Conservation (phyloP, 2,797 vertebrate genomes). For the Champsocephalus esox region DNA sequence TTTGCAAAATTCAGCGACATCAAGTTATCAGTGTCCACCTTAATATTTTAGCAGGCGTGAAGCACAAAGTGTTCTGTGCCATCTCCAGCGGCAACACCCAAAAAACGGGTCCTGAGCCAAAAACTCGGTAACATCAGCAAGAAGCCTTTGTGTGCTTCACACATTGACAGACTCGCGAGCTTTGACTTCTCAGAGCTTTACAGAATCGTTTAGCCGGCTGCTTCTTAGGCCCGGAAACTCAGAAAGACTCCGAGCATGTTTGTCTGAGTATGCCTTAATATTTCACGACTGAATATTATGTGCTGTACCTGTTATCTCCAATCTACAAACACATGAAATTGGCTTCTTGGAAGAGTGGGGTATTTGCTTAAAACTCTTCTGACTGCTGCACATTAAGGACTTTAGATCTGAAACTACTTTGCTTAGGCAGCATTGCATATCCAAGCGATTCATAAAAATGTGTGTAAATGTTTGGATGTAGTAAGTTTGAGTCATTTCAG, state of each 20-base stretch:
- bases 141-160: conserved; percentile 25
- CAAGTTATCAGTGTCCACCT: conserved; percentile 49
- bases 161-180: conserved; percentile 6
- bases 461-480: not conserved
- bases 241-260: conserved; percentile 25
- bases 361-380: conserved; percentile 21
- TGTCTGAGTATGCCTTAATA: conserved; percentile 46
- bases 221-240: conserved; percentile 16
- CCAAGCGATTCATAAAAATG: not conserved
- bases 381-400: conserved; percentile 4
- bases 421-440: conserved; percentile 5
- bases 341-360: conserved; percentile 12
- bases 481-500: not conserved
- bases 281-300: conserved; percentile 45
- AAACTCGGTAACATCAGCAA: conserved; percentile 17
- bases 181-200: conserved; percentile 11
- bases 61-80: conserved; percentile 50
- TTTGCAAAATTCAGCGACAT: conserved; percentile 51
- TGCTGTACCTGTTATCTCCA: conserved; percentile 25
- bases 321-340: conserved; percentile 19
- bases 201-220: conserved; percentile 22
- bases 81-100: conserved; percentile 34
- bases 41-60: conserved; percentile 69
- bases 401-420: not conserved
- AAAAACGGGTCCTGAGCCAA: conserved; percentile 16